Evolutionary conservation across 2,888 invertebrate genomes (phyloP).

Genomic region (Harmothoe impar): DNA sequence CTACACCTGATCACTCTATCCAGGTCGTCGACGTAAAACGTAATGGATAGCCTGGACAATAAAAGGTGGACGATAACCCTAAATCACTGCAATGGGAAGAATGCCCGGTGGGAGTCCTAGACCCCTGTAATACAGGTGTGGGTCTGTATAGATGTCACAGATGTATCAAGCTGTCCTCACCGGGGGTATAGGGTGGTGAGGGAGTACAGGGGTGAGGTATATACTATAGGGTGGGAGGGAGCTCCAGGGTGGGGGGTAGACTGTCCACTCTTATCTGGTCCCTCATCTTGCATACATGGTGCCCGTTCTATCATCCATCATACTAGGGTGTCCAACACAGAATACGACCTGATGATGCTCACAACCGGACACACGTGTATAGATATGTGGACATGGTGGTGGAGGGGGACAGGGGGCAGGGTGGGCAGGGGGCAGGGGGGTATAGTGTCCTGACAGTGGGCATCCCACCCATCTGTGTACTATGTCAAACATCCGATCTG

Average conservation of each 20-base stretch:
- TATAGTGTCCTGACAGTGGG: not conserved
- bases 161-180: not conserved
- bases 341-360: not conserved
- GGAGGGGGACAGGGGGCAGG: too few relatives aligned
- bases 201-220: too few relatives aligned
- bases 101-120: not conserved
- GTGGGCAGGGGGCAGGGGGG: too few relatives aligned
- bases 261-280: not conserved
- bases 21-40: not conserved
- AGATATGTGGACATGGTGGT: not conserved
- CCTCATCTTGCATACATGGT: not conserved
- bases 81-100: not conserved
- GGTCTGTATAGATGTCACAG: not conserved
- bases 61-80: not conserved
- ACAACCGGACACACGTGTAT: not conserved
- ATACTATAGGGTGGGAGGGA: too few relatives aligned
- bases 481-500: constrained; percentile 24
- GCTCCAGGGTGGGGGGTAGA: too few relatives aligned
- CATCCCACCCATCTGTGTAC: not conserved
- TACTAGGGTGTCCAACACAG: not conserved
- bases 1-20: too few relatives aligned
- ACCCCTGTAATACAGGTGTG: not conserved
- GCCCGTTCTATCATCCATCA: constrained; percentile 11
- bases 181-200: too few relatives aligned
- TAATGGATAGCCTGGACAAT: not conserved